These are phyloP conservation scores for Sericinus montela DNA, from an alignment of 2,888 invertebrate species.

Conservation along the genomic window DNA sequence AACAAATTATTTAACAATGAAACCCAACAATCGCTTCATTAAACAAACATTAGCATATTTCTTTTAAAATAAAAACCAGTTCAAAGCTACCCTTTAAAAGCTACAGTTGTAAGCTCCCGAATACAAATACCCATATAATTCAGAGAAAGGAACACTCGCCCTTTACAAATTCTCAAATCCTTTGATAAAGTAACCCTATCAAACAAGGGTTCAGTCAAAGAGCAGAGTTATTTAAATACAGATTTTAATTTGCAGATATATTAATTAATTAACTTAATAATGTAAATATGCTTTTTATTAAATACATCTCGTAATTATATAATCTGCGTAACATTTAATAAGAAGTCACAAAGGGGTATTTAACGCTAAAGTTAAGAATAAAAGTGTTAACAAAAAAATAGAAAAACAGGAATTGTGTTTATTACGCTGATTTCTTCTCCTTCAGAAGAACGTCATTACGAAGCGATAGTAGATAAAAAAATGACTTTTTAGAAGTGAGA, in stretches of 20 bases:
- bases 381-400: too few species aligned
- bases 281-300: too few species aligned
- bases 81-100: constrained; percentile 11
- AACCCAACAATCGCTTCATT: constrained; percentile 16
- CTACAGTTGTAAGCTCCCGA: constrained; percentile 5
- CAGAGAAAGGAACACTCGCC: constrained; percentile 4
- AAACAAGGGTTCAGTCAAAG: constrained; percentile 35
- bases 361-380: too few species aligned
- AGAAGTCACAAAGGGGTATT: too few species aligned
- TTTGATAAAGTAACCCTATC: constrained; percentile 48
- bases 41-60: constrained; percentile 20
- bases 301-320: too few species aligned
- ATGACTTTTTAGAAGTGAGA: too few species aligned
- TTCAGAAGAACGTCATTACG: too few species aligned
- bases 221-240: constrained; percentile 28
- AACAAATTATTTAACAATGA: not conserved
- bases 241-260: constrained; percentile 8
- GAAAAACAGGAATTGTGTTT: too few species aligned
- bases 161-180: constrained; percentile 38
- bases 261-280: not conserved
- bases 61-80: constrained; percentile 2
- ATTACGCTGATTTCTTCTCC: too few species aligned
- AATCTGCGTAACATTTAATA: too few species aligned
- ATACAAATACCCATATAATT: constrained; percentile 14
- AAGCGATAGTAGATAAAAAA: too few species aligned